Conservation (phyloP, 2,113 vertebrate species). For the Rutilus rutilus region DNA sequence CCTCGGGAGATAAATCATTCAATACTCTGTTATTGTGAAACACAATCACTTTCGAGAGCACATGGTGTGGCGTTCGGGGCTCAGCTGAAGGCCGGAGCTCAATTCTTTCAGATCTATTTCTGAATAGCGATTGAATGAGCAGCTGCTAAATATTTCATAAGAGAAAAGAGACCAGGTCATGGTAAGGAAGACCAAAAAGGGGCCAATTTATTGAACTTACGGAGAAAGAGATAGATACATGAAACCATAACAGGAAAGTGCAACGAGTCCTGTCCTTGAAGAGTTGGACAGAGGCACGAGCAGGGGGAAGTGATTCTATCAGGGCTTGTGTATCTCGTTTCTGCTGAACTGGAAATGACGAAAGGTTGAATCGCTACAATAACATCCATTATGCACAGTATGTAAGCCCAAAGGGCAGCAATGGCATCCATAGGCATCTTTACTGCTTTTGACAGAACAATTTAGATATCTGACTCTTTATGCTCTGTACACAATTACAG, state of each 20-base stretch:
- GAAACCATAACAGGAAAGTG: constrained; percentile 61
- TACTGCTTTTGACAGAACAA: constrained; percentile 34
- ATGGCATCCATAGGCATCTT: constrained; percentile 26
- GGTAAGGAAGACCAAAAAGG: constrained; percentile 49
- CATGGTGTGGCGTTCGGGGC: constrained; percentile 29
- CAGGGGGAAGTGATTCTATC: constrained; percentile 53
- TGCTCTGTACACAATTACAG: constrained; percentile 56
- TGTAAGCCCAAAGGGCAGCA: constrained; percentile 29
- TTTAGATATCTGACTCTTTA: constrained; percentile 47
- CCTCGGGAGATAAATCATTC: constrained; percentile 55
- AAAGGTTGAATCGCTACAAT: constrained; percentile 52
- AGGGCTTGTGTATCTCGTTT: constrained; percentile 56
- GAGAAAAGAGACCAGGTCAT: constrained; percentile 57
- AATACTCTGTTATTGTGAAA: constrained; percentile 60
- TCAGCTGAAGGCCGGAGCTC: constrained; percentile 51
- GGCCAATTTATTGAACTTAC: constrained; percentile 57
- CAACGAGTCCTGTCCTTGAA: constrained; percentile 56
- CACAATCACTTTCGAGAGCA: constrained; percentile 47
- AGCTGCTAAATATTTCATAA: constrained; percentile 63
- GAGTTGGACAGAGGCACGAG: constrained; percentile 18
- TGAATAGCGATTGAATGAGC: constrained; percentile 63
- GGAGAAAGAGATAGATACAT: constrained; percentile 55
- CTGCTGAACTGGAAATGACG: constrained; percentile 59
- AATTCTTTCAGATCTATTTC: constrained; percentile 61
- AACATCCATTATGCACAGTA: constrained; percentile 44